Conservation (phyloP, 2,888 invertebrate species). For the Dynastes tityus region DNA sequence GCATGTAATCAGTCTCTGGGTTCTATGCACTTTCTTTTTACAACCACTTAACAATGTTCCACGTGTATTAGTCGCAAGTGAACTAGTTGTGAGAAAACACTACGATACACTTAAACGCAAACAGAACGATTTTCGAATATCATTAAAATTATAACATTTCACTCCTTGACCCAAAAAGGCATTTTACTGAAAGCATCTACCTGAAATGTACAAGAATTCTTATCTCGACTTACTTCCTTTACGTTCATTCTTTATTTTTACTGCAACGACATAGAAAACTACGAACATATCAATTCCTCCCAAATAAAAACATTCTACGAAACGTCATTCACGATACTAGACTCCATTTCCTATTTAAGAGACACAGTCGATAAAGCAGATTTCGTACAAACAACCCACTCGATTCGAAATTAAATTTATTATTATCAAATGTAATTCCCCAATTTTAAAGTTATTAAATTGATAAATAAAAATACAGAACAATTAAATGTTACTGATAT, state of each 20-base stretch:
- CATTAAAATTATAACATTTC: slow-evolving; percentile 54
- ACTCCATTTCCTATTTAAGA: slow-evolving; percentile 46
- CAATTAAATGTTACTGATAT: no score
- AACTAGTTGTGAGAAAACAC: slow-evolving; percentile 38
- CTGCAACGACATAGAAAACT: slow-evolving; percentile 38
- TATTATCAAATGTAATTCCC: no score
- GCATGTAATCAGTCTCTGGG: slow-evolving; percentile 17
- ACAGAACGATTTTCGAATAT: slow-evolving; percentile 51
- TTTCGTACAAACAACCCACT: neutral
- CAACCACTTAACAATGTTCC: slow-evolving; percentile 22
- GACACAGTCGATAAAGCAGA: slow-evolving; percentile 34
- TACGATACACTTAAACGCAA: slow-evolving; percentile 49
- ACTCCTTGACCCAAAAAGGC: slow-evolving; percentile 51
- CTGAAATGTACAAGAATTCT: slow-evolving; percentile 6
- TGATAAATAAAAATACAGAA: no score
- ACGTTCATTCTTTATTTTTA: slow-evolving; percentile 37
- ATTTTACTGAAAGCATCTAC: slow-evolving; percentile 18
- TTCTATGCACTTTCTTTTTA: slow-evolving; percentile 34
- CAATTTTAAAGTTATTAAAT: no score
- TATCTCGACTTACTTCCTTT: slow-evolving; percentile 40
- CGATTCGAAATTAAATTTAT: neutral
- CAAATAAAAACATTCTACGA: slow-evolving; percentile 47
- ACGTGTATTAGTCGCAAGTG: slow-evolving; percentile 31
- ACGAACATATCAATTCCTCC: slow-evolving; percentile 40
- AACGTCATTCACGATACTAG: slow-evolving; percentile 41